These are phyloP conservation scores for Notothenia coriiceps DNA, from an alignment of 2,113 vertebrate species.

Conservation along the genomic window DNA sequence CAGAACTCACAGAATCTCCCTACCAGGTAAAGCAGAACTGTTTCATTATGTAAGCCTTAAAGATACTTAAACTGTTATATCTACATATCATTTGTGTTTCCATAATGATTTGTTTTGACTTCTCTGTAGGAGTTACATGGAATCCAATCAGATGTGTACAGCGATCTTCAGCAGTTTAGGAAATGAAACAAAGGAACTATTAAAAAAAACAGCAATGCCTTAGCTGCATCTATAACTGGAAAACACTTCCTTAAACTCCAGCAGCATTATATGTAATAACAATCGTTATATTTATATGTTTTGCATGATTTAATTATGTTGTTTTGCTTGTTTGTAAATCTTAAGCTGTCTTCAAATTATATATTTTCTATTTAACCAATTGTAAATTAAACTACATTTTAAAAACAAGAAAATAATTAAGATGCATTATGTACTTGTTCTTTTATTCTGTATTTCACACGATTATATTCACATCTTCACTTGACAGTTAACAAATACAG, in stretches of 20 bases:
- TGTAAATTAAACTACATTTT: conserved; percentile 40
- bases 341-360: conserved; percentile 22
- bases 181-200: conserved; percentile 63
- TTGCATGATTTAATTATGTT: conserved; percentile 14
- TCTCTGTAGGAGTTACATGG: conserved; percentile 82
- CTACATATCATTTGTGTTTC: neutral
- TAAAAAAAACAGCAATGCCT: neutral
- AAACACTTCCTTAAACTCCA: neutral
- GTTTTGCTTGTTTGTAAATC: conserved; percentile 3
- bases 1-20: conserved; percentile 80
- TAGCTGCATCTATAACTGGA: neutral
- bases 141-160: conserved; percentile 84
- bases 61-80: neutral
- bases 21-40: conserved; percentile 78
- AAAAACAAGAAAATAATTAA: conserved; percentile 1
- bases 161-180: conserved; percentile 78
- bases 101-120: conserved; percentile 19
- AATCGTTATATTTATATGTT: neutral
- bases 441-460: conserved; percentile 3
- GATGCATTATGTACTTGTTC: neutral
- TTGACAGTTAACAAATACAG: neutral
- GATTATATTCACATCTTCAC: neutral
- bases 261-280: neutral
- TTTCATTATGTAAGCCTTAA: neutral
- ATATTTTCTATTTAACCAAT: conserved; percentile 35